Evolutionary conservation across 1,140 invertebrate genomes (phyloP), one percentile per base, ranked within the genome.

Genomic region (Hylyphantes graminicola): DNA sequence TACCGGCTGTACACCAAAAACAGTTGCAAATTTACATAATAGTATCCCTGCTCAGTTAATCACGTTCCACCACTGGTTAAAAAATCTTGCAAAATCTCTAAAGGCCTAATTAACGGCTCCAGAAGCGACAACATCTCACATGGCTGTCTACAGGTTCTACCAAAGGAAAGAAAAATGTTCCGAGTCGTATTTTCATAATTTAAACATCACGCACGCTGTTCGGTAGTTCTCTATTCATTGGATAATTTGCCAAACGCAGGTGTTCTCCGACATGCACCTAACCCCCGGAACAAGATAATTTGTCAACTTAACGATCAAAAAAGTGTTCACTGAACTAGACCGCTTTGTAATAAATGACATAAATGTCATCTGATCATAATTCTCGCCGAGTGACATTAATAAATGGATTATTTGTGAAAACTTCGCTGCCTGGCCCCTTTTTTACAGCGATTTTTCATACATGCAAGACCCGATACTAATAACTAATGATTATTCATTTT

Each of bases 251-350:
- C 72, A 74, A 74, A 74, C 50, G 19, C 72, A 74, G 72, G 72
- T 74, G 72, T 59, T 74, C 19, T 35, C 17, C 55, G 19, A 35
- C 72, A 48, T 59, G 17, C 48, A 59, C 55, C 55, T 54, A 35
- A 53, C 17, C 50, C 21, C 50, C 54, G 12, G 72, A 21, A 13
- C 19, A 59, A 72, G 72, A n/a, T 59, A 74, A 74, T 74, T 74
- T 74, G 72, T 74, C 55, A 57, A 74, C 72, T 57, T 59, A 74
- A 74, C 21, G 55, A 74, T 74, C 53, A 74, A 74, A 59, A 74
- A 74, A 59, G 72, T 59, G 72, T 35, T 72, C 54, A 35, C 15
- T 57, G 72, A 51, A 59, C 15, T 19, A 59, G 72, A 21, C 55
- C 54, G 72, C 72, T 74, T 74, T 74, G 72, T 74, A 59, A 74